These are phyloP conservation scores for Spisula subtruncata DNA, from an alignment of 2,888 invertebrate species.

Conservation along the genomic window DNA sequence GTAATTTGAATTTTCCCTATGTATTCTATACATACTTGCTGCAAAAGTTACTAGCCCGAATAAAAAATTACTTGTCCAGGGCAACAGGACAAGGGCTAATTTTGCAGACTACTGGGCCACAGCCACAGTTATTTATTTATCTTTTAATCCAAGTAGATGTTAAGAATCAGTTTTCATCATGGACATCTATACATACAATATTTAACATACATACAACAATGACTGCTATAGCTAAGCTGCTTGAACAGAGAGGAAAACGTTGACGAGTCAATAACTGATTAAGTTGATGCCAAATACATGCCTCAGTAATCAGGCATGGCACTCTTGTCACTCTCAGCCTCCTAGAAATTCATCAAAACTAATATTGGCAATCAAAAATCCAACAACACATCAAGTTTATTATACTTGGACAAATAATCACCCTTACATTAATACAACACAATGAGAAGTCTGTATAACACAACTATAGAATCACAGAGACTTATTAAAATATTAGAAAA, in stretches of 20 bases:
- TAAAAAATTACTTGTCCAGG: too few species aligned
- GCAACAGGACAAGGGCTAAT: neutral
- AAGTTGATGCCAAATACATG: constrained; percentile 25
- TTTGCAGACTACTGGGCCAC: neutral
- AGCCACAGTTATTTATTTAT: neutral
- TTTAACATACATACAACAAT: neutral
- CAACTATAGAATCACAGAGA: neutral
- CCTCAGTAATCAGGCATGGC: constrained; percentile 36
- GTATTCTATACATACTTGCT: too few species aligned
- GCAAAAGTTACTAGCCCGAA: too few species aligned
- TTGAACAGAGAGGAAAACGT: neutral
- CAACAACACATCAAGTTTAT: constrained; percentile 18
- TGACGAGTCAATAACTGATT: neutral
- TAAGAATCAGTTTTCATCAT: constrained; percentile 2
- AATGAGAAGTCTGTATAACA: neutral
- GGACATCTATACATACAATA: neutral
- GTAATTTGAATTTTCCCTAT: too few species aligned
- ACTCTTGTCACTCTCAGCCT: constrained; percentile 45
- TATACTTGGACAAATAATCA: constrained; percentile 20
- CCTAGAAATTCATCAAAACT: constrained; percentile 57
- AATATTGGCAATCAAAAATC: constrained; percentile 55
- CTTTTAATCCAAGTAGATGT: neutral
- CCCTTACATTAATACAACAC: constrained; percentile 1
- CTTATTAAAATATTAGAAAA: neutral
- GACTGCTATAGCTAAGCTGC: too few species aligned